Evolutionary conservation across 1,140 invertebrate genomes (phyloP).

Genomic region (Zaprionus lachaisei): DNA sequence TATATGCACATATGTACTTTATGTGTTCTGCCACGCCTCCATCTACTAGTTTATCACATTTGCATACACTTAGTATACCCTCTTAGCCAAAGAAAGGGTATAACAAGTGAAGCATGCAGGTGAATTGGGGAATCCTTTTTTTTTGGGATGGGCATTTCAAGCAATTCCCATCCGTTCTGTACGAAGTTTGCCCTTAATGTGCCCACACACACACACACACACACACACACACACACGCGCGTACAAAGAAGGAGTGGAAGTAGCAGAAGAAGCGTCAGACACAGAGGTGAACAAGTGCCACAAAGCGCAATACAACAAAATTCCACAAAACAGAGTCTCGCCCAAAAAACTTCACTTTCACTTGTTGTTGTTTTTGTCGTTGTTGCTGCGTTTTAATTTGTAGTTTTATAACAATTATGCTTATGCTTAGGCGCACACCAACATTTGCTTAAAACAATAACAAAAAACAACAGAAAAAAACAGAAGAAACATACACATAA

Average conservation of each 20-base stretch:
- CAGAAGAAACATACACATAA: slow-evolving; percentile 14
- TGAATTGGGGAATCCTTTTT: not conserved
- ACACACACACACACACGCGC: not conserved
- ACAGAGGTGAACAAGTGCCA: slow-evolving; percentile 1
- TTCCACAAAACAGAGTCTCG: slow-evolving; percentile 38
- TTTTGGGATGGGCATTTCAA: not conserved
- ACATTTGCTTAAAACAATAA: slow-evolving; percentile 29
- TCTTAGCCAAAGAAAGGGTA: no score
- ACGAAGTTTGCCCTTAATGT: not conserved
- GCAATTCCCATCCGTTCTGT: not conserved
- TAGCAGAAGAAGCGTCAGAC: not conserved
- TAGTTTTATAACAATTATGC: slow-evolving; percentile 43
- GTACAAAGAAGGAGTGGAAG: slow-evolving; percentile 2
- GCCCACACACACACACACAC: no score
- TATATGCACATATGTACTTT: no score
- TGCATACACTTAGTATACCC: no score
- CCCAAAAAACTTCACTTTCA: slow-evolving; percentile 54
- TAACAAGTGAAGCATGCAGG: no score
- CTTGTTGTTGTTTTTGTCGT: slow-evolving; percentile 21
- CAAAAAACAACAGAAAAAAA: slow-evolving; percentile 3
- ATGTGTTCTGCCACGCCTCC: no score
- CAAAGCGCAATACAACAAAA: slow-evolving; percentile 18
- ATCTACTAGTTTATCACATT: no score
- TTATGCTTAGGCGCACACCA: slow-evolving; percentile 22
- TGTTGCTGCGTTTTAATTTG: slow-evolving; percentile 28